Conservation (phyloP, 2,888 invertebrate genomes). For the Galeruca laticollis region DNA sequence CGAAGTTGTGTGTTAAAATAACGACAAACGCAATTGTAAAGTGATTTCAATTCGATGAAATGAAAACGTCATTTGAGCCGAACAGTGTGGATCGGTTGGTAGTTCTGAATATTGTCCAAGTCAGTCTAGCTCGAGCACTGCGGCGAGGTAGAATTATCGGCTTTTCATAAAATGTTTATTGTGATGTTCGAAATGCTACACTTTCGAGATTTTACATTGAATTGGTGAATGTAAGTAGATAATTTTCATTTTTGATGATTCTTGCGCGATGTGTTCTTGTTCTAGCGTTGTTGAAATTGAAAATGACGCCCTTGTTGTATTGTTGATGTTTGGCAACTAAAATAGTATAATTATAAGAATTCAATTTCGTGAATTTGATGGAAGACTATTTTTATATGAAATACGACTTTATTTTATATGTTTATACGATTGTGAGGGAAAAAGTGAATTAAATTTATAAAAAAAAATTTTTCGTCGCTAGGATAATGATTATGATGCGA, state of each 20-base stretch:
- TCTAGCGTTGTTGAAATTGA: neutral
- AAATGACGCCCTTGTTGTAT: constrained; percentile 29
- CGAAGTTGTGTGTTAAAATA: constrained; percentile 28
- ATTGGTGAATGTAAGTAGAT: constrained; percentile 59
- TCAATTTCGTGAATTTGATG: too few species aligned
- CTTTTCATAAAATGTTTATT: constrained; percentile 44
- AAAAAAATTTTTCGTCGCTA: too few species aligned
- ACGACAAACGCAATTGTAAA: constrained; percentile 33
- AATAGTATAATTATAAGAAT: too few species aligned
- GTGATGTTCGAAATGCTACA: constrained; percentile 49
- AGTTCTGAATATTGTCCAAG: constrained; percentile 27
- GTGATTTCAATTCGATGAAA: constrained; percentile 44
- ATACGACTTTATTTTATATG: too few species aligned
- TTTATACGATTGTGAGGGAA: too few species aligned
- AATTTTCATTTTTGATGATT: neutral
- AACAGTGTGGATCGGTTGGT: constrained; percentile 19
- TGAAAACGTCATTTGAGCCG: constrained; percentile 41
- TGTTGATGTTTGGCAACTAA: constrained; percentile 7
- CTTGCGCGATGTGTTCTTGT: neutral
- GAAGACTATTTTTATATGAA: too few species aligned
- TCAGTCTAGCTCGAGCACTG: constrained; percentile 45
- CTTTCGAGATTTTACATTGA: constrained; percentile 50
- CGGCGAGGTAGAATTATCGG: constrained; percentile 41
- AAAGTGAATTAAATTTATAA: too few species aligned
- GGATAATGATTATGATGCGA: too few species aligned